Evolutionary conservation across 2,797 vertebrate genomes (phyloP), one percentile per base, ranked within the genome.

Genomic region (Acipenser oxyrinchus): DNA sequence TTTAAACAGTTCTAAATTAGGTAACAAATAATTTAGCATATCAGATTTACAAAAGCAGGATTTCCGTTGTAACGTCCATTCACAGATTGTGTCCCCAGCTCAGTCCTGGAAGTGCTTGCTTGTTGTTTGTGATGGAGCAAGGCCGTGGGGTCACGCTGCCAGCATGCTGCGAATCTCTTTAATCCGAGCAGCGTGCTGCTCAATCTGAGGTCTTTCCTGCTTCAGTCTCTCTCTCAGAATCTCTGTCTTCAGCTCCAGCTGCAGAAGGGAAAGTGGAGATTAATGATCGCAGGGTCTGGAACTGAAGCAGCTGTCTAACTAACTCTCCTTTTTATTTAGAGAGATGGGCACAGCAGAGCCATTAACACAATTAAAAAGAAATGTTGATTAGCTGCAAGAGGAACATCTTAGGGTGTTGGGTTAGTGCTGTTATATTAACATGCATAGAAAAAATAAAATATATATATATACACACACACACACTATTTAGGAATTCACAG

Each of bases 241-340:
- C 51, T 48, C 18, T 68, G 94, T 92, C 75, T 85, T 82, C 37
- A 61, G 65, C 69, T 94, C 89, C 78, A 96, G 53, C 95, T 98
- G 52, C 71, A 77, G n/a, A 71, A 78, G 58, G 10, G 1, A 74
- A 66, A n/a, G 61, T 60, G 50, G n/a, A 23, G 6, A 18, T 23
- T 23, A 48, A 71, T 1, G 61, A 49, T 60, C n/a, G 53, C 7
- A 49, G 37, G 23, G 3, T 68, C 11, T 13, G 23, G 23, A 37
- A 37, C 23, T 37, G 23, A 37, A 37, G 2, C 11, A 11, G 2
- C 18, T 10, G 12, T 18, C 55, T 13, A 58, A 6, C 2, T 1
- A 37, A 37, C 2, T 37, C 2, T 37, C 23, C 23, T 37, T 37
- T 37, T 10, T 53, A 59, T 51, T 15, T 23, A 6, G 9, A 63